Evolutionary conservation across 2,888 invertebrate genomes (phyloP).

Genomic region (Lepidonotus clava): DNA sequence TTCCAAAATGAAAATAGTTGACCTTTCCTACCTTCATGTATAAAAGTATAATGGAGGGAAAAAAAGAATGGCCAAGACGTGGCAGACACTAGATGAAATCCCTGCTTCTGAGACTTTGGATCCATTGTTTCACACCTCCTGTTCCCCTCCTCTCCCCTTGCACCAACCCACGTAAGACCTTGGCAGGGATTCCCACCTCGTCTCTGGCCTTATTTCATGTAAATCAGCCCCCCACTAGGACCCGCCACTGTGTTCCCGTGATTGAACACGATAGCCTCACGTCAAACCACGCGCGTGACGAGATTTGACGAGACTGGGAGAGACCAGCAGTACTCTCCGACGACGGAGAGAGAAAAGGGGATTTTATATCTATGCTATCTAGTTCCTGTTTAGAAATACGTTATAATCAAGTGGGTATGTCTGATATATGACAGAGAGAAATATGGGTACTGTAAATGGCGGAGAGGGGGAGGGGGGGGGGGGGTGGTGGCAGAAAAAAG

Average conservation of each 20-base stretch:
- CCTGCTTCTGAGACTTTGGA: too few species aligned
- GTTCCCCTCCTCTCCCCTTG: neutral
- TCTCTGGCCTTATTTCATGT: neutral
- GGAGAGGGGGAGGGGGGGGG: neutral
- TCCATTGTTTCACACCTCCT: neutral
- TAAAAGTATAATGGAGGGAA: too few species aligned
- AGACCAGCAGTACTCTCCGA: too few species aligned
- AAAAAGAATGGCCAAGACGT: too few species aligned
- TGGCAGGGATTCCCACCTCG: neutral
- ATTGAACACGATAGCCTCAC: constrained; percentile 51
- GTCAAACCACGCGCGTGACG: constrained; percentile 42
- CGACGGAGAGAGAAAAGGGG: too few species aligned
- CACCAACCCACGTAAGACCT: neutral
- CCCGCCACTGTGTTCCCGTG: neutral
- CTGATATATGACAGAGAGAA: too few species aligned
- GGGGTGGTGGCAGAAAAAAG: neutral
- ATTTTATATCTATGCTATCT: too few species aligned
- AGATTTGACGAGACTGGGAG: constrained; percentile 18
- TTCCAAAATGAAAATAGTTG: too few species aligned
- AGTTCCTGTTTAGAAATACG: too few species aligned
- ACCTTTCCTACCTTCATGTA: too few species aligned
- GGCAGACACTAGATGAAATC: too few species aligned
- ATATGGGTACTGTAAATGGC: neutral
- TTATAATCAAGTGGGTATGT: too few species aligned
- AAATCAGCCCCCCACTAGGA: neutral